phyloP scores from a whole-genome alignment of 2,113 vertebrate species.

The Periophthalmodon schlosseri region DNA sequence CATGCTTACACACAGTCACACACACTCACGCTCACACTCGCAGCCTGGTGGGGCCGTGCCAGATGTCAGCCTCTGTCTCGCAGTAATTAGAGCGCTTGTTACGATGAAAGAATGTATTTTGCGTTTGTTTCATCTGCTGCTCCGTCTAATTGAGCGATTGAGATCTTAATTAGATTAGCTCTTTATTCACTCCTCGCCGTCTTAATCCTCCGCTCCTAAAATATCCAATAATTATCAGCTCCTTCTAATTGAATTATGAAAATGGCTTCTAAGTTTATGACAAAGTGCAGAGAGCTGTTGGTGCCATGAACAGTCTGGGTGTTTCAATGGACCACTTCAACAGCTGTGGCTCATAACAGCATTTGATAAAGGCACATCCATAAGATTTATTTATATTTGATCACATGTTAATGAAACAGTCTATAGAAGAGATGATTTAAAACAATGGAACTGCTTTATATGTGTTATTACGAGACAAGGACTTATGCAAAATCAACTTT shows the following conservation, averaged over 20 bases:
- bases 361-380: too few relatives aligned
- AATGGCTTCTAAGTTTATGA: not conserved
- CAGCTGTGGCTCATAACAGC: not conserved
- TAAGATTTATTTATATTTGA: too few relatives aligned
- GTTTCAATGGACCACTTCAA: not conserved
- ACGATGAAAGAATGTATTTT: conserved; percentile 72
- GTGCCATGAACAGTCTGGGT: not conserved
- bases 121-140: conserved; percentile 70
- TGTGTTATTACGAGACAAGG: too few relatives aligned
- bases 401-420: too few relatives aligned
- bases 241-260: conserved; percentile 7
- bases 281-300: conserved; percentile 2
- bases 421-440: too few relatives aligned
- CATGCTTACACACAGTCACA: not conserved
- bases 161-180: conserved; percentile 73
- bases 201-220: conserved; percentile 52
- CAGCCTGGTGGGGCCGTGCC: conserved; percentile 60
- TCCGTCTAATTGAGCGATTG: conserved; percentile 72
- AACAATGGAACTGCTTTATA: too few relatives aligned
- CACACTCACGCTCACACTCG: conserved; percentile 4
- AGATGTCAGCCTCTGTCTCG: conserved; percentile 68
- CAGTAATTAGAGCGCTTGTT: conserved; percentile 69
- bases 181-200: conserved; percentile 41
- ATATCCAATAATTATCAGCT: conserved; percentile 6
- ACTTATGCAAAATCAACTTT: too few relatives aligned